Evolutionary conservation across 2,888 invertebrate species (phyloP).

Genomic region (Plebejus argus): DNA sequence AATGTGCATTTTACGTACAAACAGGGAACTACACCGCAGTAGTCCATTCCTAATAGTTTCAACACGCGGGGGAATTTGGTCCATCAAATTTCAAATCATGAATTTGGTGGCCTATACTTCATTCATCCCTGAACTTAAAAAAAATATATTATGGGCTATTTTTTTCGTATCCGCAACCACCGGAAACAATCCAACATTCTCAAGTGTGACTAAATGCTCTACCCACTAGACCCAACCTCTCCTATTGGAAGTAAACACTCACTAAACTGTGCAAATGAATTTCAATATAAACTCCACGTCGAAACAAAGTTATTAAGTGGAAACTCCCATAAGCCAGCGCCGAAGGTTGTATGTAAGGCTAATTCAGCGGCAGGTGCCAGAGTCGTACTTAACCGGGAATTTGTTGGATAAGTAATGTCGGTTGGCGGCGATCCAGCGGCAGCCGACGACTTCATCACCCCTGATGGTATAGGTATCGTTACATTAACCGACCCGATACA

Average conservation of each 20-base stretch:
- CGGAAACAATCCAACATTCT: too few species aligned
- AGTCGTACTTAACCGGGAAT: slow-evolving; percentile 53
- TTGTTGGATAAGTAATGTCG: slow-evolving; percentile 57
- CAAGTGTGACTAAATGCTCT: not conserved
- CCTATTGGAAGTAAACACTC: not conserved
- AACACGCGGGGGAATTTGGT: too few species aligned
- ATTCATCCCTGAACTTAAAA: too few species aligned
- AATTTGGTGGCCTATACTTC: too few species aligned
- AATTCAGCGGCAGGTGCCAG: slow-evolving; percentile 53
- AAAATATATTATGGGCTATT: too few species aligned
- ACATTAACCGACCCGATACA: slow-evolving; percentile 33
- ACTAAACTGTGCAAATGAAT: not conserved
- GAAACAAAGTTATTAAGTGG: slow-evolving; percentile 23
- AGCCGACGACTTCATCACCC: slow-evolving; percentile 46
- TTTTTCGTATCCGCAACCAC: too few species aligned
- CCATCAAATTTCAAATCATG: too few species aligned
- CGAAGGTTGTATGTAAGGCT: slow-evolving; percentile 42
- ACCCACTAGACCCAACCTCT: not conserved
- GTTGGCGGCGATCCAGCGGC: slow-evolving; percentile 48
- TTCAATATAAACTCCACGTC: not conserved
- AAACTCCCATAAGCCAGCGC: slow-evolving; percentile 25
- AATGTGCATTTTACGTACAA: too few species aligned
- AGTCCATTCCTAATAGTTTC: too few species aligned
- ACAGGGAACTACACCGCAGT: too few species aligned
- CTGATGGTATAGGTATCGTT: slow-evolving; percentile 37